Evolutionary conservation across 2,888 invertebrate species (phyloP).

Genomic region (Ethmia dodecea): DNA sequence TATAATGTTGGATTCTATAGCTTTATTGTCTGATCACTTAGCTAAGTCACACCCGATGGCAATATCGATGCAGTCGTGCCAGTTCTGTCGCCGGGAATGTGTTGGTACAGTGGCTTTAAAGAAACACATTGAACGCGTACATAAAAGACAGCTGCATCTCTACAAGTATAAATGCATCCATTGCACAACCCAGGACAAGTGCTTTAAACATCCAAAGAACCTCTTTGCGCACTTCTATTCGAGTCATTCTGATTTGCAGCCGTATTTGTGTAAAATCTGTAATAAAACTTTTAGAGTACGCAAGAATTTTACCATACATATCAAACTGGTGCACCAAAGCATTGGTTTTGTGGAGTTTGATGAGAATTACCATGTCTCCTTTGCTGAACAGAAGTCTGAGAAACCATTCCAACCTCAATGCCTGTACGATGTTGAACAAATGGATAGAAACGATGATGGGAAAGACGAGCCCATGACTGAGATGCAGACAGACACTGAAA

Average conservation of each 20-base stretch:
- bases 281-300: conserved; percentile 41
- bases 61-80: conserved; percentile 35
- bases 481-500: neutral
- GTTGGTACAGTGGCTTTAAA: conserved; percentile 36
- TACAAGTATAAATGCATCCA: conserved; percentile 55
- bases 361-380: conserved; percentile 54
- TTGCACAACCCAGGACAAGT: conserved; percentile 41
- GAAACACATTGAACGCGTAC: conserved; percentile 45
- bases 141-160: conserved; percentile 34
- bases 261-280: conserved; percentile 58
- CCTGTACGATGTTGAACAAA: conserved; percentile 3
- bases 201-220: conserved; percentile 48
- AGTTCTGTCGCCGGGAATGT: conserved; percentile 45
- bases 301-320: conserved; percentile 55
- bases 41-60: conserved; percentile 32
- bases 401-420: conserved; percentile 36
- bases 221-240: conserved; percentile 53
- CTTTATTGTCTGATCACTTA: conserved; percentile 40
- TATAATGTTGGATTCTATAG: conserved; percentile 29
- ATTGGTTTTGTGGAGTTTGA: conserved; percentile 58
- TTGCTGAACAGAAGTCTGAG: conserved; percentile 46
- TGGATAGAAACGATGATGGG: conserved; percentile 2
- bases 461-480: conserved; percentile 2
- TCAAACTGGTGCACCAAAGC: conserved; percentile 52
- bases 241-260: conserved; percentile 45